Conservation (phyloP, 1,140 invertebrate genomes). For the Atta colombica region DNA sequence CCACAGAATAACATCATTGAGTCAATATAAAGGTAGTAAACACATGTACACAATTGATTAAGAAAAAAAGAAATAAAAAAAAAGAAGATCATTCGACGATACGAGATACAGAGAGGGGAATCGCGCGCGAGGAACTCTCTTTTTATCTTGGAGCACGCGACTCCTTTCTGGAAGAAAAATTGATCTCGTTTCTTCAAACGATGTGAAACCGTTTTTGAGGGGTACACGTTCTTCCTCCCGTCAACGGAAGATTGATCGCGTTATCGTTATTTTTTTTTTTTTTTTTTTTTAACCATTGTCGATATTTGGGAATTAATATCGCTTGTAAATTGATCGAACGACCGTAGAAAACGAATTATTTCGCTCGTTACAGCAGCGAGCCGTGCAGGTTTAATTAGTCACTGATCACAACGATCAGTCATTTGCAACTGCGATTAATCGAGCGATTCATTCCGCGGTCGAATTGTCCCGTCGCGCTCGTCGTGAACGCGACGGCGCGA, state of each 20-base stretch:
- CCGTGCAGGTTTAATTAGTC: slow-evolving; percentile 35
- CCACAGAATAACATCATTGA: slow-evolving; percentile 85
- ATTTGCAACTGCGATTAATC: slow-evolving; percentile 61
- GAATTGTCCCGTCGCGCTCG: slow-evolving; percentile 21
- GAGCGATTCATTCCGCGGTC: slow-evolving; percentile 8
- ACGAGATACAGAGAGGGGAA: background rate
- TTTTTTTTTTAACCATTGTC: background rate
- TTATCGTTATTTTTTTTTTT: background rate
- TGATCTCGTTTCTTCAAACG: slow-evolving; percentile 32
- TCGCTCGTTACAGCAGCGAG: background rate
- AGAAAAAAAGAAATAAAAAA: slow-evolving; percentile 56
- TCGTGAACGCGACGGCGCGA: slow-evolving; percentile 26
- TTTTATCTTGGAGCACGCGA: slow-evolving; percentile 10
- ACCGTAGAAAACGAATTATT: slow-evolving; percentile 13
- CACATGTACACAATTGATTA: slow-evolving; percentile 79
- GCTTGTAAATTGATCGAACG: slow-evolving; percentile 37
- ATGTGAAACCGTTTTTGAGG: background rate
- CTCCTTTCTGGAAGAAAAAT: slow-evolving; percentile 26
- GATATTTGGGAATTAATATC: slow-evolving; percentile 27
- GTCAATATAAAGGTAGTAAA: slow-evolving; percentile 82
- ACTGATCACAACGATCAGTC: slow-evolving; percentile 50
- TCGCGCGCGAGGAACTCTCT: slow-evolving; percentile 27
- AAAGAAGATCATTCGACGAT: background rate
- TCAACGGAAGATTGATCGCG: slow-evolving; percentile 44
- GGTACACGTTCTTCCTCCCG: slow-evolving; percentile 13